Evolutionary conservation across 2,113 vertebrate genomes (phyloP).

Genomic region (Natator depressus): DNA sequence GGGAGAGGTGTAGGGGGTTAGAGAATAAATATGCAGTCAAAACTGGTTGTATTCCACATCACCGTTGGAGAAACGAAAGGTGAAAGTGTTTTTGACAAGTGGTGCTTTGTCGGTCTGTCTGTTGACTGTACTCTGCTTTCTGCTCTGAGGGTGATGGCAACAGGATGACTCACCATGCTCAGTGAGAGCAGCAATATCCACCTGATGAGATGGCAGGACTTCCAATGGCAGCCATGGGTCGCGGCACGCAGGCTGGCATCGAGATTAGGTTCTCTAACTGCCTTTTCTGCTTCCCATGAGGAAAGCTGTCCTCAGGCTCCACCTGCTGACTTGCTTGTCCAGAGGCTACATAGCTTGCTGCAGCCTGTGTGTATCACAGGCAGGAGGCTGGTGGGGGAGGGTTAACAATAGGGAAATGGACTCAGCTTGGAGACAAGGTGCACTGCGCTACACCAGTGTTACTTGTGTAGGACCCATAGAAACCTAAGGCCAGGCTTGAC

Average conservation of each 20-base stretch:
- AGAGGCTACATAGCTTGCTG: conserved; percentile 3
- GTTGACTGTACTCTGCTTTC: neutral
- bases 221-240: neutral
- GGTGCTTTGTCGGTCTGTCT: neutral
- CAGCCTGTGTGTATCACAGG: neutral
- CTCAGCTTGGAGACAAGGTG: neutral
- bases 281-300: neutral
- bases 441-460: neutral
- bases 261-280: neutral
- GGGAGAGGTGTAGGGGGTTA: neutral
- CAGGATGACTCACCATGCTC: neutral
- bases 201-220: neutral
- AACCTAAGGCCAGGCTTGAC: accelerated
- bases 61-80: neutral
- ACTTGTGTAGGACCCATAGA: neutral
- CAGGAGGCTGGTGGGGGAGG: neutral
- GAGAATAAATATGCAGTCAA: neutral
- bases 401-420: neutral
- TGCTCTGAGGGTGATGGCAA: neutral
- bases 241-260: neutral
- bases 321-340: neutral
- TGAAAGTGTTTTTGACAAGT: neutral
- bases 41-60: neutral
- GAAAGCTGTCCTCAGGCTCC: neutral
- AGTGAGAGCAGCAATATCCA: neutral